Evolutionary conservation across 2,113 vertebrate species (phyloP), one percentile per base, ranked within the genome.

Genomic region (Leucopternis melanops): DNA sequence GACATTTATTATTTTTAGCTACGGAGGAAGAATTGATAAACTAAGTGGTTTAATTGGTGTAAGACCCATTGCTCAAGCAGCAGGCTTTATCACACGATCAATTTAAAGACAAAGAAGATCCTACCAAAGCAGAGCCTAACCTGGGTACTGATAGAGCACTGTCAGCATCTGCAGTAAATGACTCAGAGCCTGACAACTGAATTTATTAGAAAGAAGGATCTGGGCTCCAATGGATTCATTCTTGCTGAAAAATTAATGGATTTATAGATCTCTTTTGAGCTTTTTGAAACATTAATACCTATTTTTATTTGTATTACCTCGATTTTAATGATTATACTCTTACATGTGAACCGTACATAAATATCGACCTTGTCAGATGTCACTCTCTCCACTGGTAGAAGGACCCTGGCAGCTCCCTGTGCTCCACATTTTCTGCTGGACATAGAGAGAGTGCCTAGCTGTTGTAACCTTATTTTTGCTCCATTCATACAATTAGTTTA

Each of bases 221-320:
- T 87, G 27, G 81, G 50, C 67, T 86, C 32, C 9, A 11, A 54
- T 59, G 45, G 86, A 74, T 81, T 93, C 38, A 36, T 38, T 34
- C 63, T 75, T 73, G 40, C 79, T 97, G 75, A 96, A 92, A 96
- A 96, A 79, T 74, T 59, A 86, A 95, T 94, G 77, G 38, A n/a
- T 88, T 94, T 91, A 61, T 87, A 86, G 61, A 44, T 49, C 82
- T 96, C 73, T 62, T 54, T 77, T 57, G 65, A 94, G 74, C 40
- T 86, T 92, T 95, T 95, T 57, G 57, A 94, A 92, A 86, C 57
- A 87, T 95, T 86, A 82, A 80, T 78, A 61, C 25, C 50, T 92
- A 74, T 86, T 96, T 96, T 87, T 93, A 93, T 82, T 95, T 93
- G 38, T 25, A 78, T 77, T 75, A 74, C 55, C 44, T 91, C 70